Conservation (phyloP, 2,888 invertebrate genomes). For the Dione juno region DNA sequence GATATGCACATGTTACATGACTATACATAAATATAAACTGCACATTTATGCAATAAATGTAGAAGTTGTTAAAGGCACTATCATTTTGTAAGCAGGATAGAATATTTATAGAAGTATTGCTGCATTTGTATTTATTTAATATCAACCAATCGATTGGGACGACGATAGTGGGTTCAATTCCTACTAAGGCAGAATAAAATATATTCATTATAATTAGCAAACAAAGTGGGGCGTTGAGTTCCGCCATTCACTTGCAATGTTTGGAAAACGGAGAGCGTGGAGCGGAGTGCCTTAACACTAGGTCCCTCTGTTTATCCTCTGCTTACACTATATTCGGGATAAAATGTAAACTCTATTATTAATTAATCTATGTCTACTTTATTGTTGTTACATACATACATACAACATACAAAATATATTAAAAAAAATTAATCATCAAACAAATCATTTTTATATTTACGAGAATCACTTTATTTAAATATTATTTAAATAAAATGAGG, state of each 20-base stretch:
- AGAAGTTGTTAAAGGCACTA: neutral
- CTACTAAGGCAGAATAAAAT: no score
- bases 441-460: neutral
- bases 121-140: neutral
- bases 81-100: neutral
- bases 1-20: neutral
- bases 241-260: neutral
- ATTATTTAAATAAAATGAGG: constrained; percentile 16
- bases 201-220: no score
- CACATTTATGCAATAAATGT: neutral
- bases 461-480: neutral
- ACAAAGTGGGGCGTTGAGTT: neutral
- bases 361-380: no score
- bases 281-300: no score
- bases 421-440: no score
- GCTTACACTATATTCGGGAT: no score
- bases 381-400: no score
- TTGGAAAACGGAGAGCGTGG: no score
- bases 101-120: neutral
- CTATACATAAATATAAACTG: neutral
- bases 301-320: no score
- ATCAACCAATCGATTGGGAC: neutral
- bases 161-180: no score
- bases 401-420: no score
- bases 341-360: no score